phyloP scores from a whole-genome alignment of 2,888 invertebrate genomes.

The Tenodera sinensis region DNA sequence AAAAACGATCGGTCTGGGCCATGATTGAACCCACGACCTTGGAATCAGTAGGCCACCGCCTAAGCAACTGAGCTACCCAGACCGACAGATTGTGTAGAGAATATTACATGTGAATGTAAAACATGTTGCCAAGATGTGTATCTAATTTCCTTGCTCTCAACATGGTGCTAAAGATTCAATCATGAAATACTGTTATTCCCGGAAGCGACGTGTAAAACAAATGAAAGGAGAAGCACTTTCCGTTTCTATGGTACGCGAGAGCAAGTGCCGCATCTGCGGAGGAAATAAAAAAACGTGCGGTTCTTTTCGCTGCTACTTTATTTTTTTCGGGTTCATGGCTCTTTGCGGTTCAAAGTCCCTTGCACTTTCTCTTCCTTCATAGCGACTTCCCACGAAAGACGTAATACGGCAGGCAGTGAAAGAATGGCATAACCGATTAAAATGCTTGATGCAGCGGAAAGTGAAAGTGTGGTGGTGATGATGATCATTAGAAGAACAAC shows the following conservation, averaged over 20 bases:
- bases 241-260: background rate
- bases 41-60: too few relatives aligned
- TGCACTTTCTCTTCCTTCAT: background rate
- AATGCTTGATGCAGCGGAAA: background rate
- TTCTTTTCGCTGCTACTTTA: background rate
- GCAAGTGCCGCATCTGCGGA: background rate
- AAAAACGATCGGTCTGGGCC: too few relatives aligned
- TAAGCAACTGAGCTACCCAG: too few relatives aligned
- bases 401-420: background rate
- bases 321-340: background rate
- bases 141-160: too few relatives aligned
- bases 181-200: background rate
- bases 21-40: too few relatives aligned
- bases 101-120: too few relatives aligned
- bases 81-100: too few relatives aligned
- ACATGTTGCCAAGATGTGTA: too few relatives aligned
- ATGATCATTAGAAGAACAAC: background rate
- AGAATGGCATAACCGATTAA: background rate
- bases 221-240: background rate
- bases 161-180: too few relatives aligned
- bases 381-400: background rate
- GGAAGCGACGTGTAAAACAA: background rate
- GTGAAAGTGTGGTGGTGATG: conserved; percentile 12
- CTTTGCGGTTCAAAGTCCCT: background rate
- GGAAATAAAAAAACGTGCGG: background rate